These are phyloP conservation scores for Glareola pratincola DNA, from an alignment of 2,113 vertebrate genomes.

Conservation along the genomic window DNA sequence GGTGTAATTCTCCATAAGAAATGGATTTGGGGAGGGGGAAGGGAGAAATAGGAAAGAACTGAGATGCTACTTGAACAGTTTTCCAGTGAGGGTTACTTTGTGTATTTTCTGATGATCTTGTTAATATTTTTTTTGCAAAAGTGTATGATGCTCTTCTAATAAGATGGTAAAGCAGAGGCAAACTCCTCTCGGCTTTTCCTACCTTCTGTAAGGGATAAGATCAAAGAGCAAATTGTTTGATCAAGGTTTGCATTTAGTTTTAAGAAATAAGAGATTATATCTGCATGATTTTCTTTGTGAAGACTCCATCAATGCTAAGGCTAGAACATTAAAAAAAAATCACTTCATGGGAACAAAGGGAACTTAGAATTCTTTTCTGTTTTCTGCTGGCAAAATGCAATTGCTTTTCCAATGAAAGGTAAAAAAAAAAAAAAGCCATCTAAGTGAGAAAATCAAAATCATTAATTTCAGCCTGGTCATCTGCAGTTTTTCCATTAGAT, in stretches of 20 bases:
- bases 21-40: not conserved
- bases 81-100: slow-evolving; percentile 19
- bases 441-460: not conserved
- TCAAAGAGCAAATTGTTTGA: slow-evolving; percentile 64
- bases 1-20: slow-evolving; percentile 49
- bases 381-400: not conserved
- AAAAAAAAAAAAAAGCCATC: not conserved
- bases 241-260: slow-evolving; percentile 34
- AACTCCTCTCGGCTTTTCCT: slow-evolving; percentile 21
- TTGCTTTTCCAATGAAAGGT: not conserved
- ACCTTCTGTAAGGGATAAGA: slow-evolving; percentile 14
- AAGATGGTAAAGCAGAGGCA: slow-evolving; percentile 31
- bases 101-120: slow-evolving; percentile 16
- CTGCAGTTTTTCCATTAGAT: not conserved
- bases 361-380: not conserved
- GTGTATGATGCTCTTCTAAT: slow-evolving; percentile 6
- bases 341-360: not conserved
- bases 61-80: slow-evolving; percentile 6
- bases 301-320: slow-evolving; percentile 11
- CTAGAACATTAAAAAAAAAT: not conserved
- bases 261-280: slow-evolving; percentile 31
- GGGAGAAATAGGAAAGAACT: slow-evolving; percentile 8
- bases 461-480: not conserved
- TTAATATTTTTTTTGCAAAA: slow-evolving; percentile 42
- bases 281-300: not conserved